Conservation (phyloP, 2,797 vertebrate genomes). For the Rhabdomys pumilio region DNA sequence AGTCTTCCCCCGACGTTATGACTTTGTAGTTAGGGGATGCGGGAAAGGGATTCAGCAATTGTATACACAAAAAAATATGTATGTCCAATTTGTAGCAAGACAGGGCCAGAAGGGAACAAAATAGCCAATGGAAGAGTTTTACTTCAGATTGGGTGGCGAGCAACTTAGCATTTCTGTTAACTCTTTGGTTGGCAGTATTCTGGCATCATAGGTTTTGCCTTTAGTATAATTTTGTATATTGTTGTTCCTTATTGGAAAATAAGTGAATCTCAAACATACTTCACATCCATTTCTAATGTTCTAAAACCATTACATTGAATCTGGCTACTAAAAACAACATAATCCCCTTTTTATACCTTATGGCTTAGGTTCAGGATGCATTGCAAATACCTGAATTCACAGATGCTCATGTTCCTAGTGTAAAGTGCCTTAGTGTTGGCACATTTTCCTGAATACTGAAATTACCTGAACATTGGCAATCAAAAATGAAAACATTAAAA, state of each 20-base stretch:
- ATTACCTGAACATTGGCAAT: not conserved
- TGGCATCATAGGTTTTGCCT: not conserved
- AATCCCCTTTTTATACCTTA: not conserved
- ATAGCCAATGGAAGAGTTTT: fast-evolving
- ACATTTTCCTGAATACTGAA: not conserved
- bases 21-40: not conserved
- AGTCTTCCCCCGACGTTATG: not conserved
- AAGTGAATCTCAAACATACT: not conserved
- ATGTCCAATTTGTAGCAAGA: not conserved
- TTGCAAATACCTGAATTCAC: not conserved
- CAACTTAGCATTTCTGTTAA: not conserved
- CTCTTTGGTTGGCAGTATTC: not conserved
- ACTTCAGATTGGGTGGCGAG: fast-evolving
- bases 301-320: not conserved
- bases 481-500: not conserved
- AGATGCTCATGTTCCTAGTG: not conserved
- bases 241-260: not conserved
- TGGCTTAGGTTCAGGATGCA: not conserved
- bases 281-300: not conserved
- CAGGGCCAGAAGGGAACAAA: not conserved
- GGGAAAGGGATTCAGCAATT: not conserved
- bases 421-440: not conserved
- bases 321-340: not conserved
- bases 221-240: conserved; percentile 11
- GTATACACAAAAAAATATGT: not conserved